A percentile compares a stretch with the other conserved stretches of the same genome.
Conservation (phyloP, 2,797 vertebrate genomes). For the Lepidocolaptes lacrymiger region DNA sequence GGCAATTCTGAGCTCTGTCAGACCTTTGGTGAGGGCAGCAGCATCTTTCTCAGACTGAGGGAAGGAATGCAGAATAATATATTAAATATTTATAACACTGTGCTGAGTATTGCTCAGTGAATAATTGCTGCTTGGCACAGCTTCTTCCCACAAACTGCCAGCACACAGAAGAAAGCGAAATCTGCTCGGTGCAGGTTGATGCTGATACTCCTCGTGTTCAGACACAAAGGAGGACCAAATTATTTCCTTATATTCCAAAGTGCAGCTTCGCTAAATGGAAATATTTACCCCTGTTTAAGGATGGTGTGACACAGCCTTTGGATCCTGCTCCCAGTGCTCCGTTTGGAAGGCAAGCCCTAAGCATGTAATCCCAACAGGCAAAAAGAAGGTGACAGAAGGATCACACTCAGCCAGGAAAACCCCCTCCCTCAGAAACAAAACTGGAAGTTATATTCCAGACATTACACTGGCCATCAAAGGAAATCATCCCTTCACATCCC, state of each 20-base stretch:
- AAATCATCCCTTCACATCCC: neutral
- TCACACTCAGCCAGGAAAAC: neutral
- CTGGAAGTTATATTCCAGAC: neutral
- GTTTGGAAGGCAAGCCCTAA: neutral
- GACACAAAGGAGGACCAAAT: neutral
- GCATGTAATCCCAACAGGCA: neutral
- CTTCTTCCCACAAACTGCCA: neutral
- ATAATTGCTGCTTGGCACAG: slow-evolving; percentile 9
- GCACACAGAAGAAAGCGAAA: neutral
- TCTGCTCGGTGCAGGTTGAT: neutral
- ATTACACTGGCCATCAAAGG: neutral
- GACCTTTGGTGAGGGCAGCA: neutral
- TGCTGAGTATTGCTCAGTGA: slow-evolving; percentile 14
- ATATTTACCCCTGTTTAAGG: neutral
- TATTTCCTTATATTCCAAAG: neutral
- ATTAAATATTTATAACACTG: slow-evolving; percentile 57
- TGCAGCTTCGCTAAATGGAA: neutral
- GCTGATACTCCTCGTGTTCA: neutral
- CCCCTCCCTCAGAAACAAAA: neutral
- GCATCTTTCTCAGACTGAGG: neutral
- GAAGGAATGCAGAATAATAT: neutral
- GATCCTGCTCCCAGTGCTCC: neutral
- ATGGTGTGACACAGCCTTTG: neutral
- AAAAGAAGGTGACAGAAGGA: neutral
- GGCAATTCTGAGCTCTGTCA: neutral